Evolutionary conservation across 2,113 vertebrate species (phyloP).

Genomic region (Cairina moschata): DNA sequence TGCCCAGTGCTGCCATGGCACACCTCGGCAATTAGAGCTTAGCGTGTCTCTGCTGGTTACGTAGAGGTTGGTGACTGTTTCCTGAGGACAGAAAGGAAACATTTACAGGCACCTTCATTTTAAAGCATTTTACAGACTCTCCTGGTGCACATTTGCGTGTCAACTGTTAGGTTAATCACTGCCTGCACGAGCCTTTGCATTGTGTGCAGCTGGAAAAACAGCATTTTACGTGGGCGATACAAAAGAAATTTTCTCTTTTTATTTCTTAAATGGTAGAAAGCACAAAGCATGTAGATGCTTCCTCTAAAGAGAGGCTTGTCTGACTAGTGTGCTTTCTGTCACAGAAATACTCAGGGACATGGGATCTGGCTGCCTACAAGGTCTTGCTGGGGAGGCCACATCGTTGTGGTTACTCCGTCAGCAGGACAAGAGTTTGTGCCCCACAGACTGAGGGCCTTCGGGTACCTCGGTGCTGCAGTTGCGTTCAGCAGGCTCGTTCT

Average conservation of each 20-base stretch:
- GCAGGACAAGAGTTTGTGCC: background rate
- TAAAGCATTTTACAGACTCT: background rate
- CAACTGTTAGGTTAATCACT: too few species aligned
- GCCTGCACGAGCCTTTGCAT: background rate
- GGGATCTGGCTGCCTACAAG: background rate
- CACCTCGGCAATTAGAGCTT: background rate
- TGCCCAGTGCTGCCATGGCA: background rate
- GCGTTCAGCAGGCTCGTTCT: background rate
- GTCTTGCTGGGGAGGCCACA: background rate
- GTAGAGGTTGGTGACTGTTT: background rate
- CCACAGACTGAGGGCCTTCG: accelerated
- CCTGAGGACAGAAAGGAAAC: background rate
- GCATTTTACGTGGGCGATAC: background rate
- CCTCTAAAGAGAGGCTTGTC: background rate
- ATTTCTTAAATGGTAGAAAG: background rate
- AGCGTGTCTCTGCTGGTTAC: background rate
- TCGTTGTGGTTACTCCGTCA: background rate
- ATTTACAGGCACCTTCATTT: background rate
- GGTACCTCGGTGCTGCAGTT: background rate
- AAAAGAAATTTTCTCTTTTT: background rate
- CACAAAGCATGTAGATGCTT: background rate
- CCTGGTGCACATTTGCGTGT: background rate
- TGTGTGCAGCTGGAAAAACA: background rate
- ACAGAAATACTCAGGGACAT: background rate
- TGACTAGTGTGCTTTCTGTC: background rate